Evolutionary conservation across 2,888 invertebrate species (phyloP).

Genomic region (Lepidocyrtoides sp.): DNA sequence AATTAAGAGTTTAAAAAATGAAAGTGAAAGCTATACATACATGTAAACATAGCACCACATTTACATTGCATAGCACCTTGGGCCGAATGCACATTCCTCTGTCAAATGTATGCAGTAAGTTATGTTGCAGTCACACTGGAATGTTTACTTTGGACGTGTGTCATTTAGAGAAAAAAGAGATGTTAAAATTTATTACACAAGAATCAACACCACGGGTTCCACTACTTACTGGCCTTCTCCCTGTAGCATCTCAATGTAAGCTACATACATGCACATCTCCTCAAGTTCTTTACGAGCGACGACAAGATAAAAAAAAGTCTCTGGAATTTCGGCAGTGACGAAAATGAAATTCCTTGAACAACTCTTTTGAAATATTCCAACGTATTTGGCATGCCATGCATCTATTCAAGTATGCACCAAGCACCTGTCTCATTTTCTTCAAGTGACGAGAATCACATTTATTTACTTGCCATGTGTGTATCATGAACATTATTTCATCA

Average conservation of each 20-base stretch:
- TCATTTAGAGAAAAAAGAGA: background rate
- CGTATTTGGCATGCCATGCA: background rate
- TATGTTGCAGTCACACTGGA: background rate
- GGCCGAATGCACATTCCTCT: too few species aligned
- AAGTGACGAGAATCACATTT: background rate
- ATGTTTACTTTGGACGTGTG: background rate
- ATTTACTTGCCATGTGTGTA: background rate
- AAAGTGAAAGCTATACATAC: slow-evolving; percentile 64
- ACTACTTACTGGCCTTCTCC: background rate
- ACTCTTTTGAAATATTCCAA: slow-evolving; percentile 2
- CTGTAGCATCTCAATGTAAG: too few species aligned
- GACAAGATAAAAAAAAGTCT: background rate
- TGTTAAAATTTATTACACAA: slow-evolving; percentile 8
- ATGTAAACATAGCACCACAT: too few species aligned
- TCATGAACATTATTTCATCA: background rate
- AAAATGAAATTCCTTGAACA: background rate
- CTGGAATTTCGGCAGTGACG: slow-evolving; percentile 35
- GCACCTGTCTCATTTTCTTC: background rate
- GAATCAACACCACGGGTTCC: slow-evolving; percentile 26
- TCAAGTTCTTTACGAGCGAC: background rate
- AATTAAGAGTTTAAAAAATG: slow-evolving; percentile 21
- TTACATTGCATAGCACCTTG: too few species aligned
- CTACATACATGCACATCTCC: too few species aligned
- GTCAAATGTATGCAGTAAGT: too few species aligned
- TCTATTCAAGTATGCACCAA: background rate